Percentiles rank a stretch among this genome's conserved stretches.
Conservation (phyloP, 2,797 vertebrate genomes). For the Karalla daura region DNA sequence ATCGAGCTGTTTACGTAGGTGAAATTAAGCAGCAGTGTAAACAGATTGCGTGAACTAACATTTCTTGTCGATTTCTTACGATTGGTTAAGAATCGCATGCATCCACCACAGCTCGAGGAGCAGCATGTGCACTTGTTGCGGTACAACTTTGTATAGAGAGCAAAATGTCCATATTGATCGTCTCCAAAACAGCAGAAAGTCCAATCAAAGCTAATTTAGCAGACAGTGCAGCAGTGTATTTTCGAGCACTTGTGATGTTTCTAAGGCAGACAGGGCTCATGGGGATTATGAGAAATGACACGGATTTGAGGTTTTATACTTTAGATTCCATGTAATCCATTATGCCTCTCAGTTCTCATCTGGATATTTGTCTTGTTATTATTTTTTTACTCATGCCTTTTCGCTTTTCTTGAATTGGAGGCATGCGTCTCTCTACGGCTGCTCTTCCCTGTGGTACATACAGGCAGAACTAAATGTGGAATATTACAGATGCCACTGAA, state of each 20-base stretch:
- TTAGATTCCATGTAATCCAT: constrained; percentile 57
- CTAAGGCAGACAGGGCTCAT: constrained; percentile 33
- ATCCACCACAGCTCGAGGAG: constrained; percentile 1
- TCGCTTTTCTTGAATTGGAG: constrained; percentile 17
- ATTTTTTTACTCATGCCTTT: constrained; percentile 30
- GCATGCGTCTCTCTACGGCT: constrained; percentile 14
- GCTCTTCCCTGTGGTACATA: constrained; percentile 11
- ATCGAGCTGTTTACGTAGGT: not conserved
- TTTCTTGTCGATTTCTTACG: constrained; percentile 1
- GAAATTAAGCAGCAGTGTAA: not conserved
- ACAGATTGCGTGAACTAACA: constrained; percentile 3
- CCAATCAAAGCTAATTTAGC: constrained; percentile 30
- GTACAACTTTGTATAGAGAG: constrained; percentile 10
- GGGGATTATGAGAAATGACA: constrained; percentile 58
- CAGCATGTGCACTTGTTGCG: not conserved
- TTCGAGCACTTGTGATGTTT: constrained; percentile 41
- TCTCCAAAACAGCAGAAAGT: constrained; percentile 14
- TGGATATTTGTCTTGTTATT: constrained; percentile 42
- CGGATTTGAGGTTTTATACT: constrained; percentile 59
- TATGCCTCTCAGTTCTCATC: constrained; percentile 48
- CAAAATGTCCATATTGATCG: constrained; percentile 10
- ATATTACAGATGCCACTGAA: constrained; percentile 50
- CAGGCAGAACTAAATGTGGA: constrained; percentile 40
- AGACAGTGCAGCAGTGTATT: constrained; percentile 3
- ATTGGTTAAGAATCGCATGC: not conserved